phyloP scores from a whole-genome alignment of 2,797 vertebrate species.

The Rhinatrema bivittatum region DNA sequence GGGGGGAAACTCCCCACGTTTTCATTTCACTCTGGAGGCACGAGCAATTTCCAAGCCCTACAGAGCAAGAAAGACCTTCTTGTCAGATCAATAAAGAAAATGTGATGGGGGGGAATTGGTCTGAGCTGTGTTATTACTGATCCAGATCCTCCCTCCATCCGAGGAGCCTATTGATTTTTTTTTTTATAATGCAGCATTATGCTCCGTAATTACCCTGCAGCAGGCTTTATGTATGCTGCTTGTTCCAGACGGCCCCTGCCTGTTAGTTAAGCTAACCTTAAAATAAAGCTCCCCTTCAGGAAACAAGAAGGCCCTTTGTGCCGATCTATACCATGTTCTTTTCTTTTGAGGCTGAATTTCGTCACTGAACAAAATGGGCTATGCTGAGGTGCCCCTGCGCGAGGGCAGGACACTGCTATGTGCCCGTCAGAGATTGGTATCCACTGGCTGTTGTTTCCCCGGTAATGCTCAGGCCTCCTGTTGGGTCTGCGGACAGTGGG shows the following conservation, averaged over 20 bases:
- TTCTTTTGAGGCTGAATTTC: too few relatives aligned
- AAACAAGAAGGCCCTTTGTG: too few relatives aligned
- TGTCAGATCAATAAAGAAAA: conserved; percentile 34
- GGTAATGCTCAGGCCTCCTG: too few relatives aligned
- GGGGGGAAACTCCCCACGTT: conserved; percentile 15
- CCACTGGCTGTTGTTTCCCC: too few relatives aligned
- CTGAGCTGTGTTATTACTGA: conserved; percentile 18
- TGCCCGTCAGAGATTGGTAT: too few relatives aligned
- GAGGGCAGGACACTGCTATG: too few relatives aligned
- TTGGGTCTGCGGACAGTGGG: too few relatives aligned
- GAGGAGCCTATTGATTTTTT: conserved; percentile 19
- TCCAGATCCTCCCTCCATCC: conserved; percentile 11
- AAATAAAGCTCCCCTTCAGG: conserved; percentile 5
- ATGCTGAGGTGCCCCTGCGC: too few relatives aligned
- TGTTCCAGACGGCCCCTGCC: conserved; percentile 9
- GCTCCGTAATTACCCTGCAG: conserved; percentile 26
- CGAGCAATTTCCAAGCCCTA: conserved; percentile 8
- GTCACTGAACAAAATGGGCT: too few relatives aligned
- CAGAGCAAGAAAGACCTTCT: conserved; percentile 17
- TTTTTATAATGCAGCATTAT: conserved; percentile 19
- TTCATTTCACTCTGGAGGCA: conserved; percentile 28
- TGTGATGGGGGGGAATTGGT: conserved; percentile 30
- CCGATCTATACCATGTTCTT: too few relatives aligned
- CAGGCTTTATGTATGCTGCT: conserved; percentile 10
- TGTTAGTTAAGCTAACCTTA: background rate